These are phyloP conservation scores for Tyria jacobaeae DNA, from an alignment of 2,888 invertebrate species.

Conservation along the genomic window DNA sequence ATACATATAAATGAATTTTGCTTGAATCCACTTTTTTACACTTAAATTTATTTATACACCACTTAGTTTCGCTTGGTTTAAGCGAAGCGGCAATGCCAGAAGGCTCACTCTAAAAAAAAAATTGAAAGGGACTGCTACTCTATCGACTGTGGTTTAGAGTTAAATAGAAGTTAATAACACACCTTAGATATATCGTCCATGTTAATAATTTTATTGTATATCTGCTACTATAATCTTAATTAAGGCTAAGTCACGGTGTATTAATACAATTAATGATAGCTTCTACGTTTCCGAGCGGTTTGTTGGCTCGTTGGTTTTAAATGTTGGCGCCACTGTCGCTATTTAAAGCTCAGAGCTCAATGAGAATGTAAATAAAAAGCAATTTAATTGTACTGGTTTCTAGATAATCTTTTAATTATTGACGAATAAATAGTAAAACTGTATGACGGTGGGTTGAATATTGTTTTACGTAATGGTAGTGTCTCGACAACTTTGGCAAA, in stretches of 20 bases:
- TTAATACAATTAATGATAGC: conserved; percentile 71
- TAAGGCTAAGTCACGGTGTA: conserved; percentile 72
- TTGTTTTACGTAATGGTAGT: neutral
- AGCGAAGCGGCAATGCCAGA: neutral
- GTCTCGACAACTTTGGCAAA: too few species aligned
- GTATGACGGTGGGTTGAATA: neutral
- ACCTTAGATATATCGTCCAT: conserved; percentile 26
- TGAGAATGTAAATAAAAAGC: neutral
- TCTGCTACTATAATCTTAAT: conserved; percentile 72
- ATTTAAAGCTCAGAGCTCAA: conserved; percentile 25
- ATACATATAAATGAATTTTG: too few species aligned
- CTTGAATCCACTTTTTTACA: neutral
- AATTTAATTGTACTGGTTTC: neutral
- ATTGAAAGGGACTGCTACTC: too few species aligned
- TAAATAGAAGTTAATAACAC: conserved; percentile 23
- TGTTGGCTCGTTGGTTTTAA: conserved; percentile 71
- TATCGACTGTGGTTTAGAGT: neutral
- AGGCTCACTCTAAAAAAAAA: neutral
- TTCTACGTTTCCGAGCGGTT: conserved; percentile 65
- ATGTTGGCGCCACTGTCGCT: conserved; percentile 57
- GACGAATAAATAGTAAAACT: neutral
- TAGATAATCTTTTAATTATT: neutral
- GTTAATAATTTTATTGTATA: conserved; percentile 50
- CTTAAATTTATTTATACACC: neutral
- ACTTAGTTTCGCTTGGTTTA: neutral